Percentiles rank a stretch among this genome's conserved stretches.
These are phyloP conservation scores for Athalia circularis DNA, from an alignment of 2,888 invertebrate species.

Conservation along the genomic window DNA sequence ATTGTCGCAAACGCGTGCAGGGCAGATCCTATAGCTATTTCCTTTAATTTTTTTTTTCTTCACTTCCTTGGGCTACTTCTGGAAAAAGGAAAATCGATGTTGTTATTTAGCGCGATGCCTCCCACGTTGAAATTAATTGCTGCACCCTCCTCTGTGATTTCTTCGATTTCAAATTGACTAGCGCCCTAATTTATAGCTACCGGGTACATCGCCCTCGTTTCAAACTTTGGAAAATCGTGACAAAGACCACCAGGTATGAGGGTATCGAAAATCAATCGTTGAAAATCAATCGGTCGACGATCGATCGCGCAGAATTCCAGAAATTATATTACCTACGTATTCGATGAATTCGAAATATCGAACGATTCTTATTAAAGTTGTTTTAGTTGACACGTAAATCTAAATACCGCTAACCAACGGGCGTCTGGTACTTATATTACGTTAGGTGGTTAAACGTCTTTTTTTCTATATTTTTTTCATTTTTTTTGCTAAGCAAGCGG, in stretches of 20 bases:
- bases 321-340: no score
- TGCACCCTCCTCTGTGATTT: slow-evolving; percentile 45
- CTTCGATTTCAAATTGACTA: slow-evolving; percentile 23
- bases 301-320: no score
- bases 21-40: slow-evolving; percentile 22
- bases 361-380: no score
- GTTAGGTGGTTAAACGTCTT: no score
- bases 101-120: slow-evolving; percentile 44
- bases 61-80: background rate
- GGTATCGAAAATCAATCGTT: no score
- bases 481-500: background rate
- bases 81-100: background rate
- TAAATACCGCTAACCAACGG: no score
- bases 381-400: no score
- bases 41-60: slow-evolving; percentile 23
- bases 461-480: no score
- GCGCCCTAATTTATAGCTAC: background rate
- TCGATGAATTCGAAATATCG: no score
- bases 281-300: no score
- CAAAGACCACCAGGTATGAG: background rate
- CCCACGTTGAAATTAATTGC: slow-evolving; percentile 53
- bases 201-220: background rate
- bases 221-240: background rate
- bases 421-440: no score
- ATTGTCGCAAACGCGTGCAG: slow-evolving; percentile 39